These are phyloP conservation scores for Anagyrus pseudococci DNA, from an alignment of 2,888 invertebrate genomes.

Conservation along the genomic window DNA sequence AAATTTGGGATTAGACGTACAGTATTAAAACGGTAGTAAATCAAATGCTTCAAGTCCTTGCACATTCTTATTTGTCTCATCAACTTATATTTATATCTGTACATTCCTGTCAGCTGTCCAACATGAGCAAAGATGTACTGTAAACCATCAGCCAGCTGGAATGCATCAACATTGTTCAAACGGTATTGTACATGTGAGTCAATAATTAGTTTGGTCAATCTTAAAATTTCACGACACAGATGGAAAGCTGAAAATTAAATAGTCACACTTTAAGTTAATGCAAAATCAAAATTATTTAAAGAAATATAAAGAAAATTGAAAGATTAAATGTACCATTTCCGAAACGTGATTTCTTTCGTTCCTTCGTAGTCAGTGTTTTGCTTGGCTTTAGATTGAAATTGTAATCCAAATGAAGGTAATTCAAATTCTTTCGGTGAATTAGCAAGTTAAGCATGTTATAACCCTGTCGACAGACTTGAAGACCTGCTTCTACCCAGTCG, in stretches of 20 bases:
- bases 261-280: too few relatives aligned
- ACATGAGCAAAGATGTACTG: slow-evolving; percentile 99
- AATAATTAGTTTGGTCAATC: slow-evolving; percentile 97
- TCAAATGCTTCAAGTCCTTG: slow-evolving; percentile 98
- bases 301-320: slow-evolving; percentile 22
- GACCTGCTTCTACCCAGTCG: slow-evolving; percentile 99
- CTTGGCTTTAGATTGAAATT: slow-evolving; percentile 99
- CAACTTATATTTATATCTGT: slow-evolving; percentile 97
- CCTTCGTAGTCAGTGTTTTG: slow-evolving; percentile 98
- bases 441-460: slow-evolving; percentile 99
- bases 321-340: slow-evolving; percentile 76
- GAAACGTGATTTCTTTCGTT: slow-evolving; percentile 97
- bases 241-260: slow-evolving; percentile 81
- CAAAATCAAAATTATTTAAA: too few relatives aligned
- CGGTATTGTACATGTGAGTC: slow-evolving; percentile 99
- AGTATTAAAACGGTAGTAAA: slow-evolving; percentile 98
- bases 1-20: slow-evolving; percentile 65
- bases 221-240: slow-evolving; percentile 96
- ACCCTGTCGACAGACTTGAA: slow-evolving; percentile 98
- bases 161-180: slow-evolving; percentile 98
- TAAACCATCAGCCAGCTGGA: slow-evolving; percentile 95
- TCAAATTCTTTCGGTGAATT: slow-evolving; percentile 98
- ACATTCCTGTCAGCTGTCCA: slow-evolving; percentile 99
- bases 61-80: slow-evolving; percentile 99
- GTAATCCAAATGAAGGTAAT: slow-evolving; percentile 99